A percentile compares a stretch with the other conserved stretches of the same genome.
phyloP scores from a whole-genome alignment of 2,797 vertebrate genomes.

The Lacerta agilis region DNA sequence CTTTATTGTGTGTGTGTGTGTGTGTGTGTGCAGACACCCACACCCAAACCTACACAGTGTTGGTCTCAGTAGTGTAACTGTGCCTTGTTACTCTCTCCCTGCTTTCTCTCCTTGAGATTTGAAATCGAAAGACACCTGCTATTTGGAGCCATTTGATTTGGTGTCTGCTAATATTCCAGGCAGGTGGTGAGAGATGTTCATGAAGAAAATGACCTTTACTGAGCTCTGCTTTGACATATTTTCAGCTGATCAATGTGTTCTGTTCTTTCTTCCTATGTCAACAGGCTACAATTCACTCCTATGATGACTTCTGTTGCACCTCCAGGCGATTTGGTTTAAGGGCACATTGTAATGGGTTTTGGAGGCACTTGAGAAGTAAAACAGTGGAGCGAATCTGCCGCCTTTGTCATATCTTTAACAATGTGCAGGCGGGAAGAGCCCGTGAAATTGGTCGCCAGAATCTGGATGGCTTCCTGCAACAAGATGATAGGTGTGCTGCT shows the following conservation, averaged over 20 bases:
- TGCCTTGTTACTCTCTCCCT: neutral
- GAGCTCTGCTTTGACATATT: constrained; percentile 37
- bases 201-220: neutral
- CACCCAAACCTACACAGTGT: neutral
- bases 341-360: constrained; percentile 55
- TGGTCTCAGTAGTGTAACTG: neutral
- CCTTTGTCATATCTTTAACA: constrained; percentile 47
- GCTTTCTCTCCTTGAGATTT: constrained; percentile 39
- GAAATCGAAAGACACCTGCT: constrained; percentile 22
- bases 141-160: neutral
- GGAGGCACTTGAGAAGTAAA: constrained; percentile 38
- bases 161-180: constrained; percentile 2
- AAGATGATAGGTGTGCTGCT: constrained; percentile 86
- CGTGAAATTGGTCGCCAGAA: constrained; percentile 63
- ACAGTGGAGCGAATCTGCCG: constrained; percentile 13
- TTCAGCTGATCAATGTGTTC: constrained; percentile 45
- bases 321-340: constrained; percentile 51
- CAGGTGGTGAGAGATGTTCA: constrained; percentile 6
- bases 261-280: constrained; percentile 58
- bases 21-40: neutral
- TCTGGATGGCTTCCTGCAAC: constrained; percentile 83
- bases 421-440: constrained; percentile 63
- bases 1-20: neutral
- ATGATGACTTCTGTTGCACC: constrained; percentile 44
- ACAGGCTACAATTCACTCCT: constrained; percentile 67